Base-by-base conservation (phyloP, 2,888 invertebrate genomes). In the Hypsopygia costalis region DNA sequence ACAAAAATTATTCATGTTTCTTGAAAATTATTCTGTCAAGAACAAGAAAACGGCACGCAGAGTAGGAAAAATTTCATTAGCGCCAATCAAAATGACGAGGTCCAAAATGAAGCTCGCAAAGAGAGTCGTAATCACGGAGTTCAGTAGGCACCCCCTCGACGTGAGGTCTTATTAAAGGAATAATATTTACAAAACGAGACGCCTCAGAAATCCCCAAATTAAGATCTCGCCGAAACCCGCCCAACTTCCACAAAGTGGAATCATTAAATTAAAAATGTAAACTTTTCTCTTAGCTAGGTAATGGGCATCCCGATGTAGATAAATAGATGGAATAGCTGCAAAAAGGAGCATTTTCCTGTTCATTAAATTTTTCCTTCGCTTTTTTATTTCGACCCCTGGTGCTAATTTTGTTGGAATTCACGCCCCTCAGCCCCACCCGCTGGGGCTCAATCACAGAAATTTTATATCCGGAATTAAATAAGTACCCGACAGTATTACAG, bases 371-470 rank as follows among this genome's bases (percentile, higher is more conserved):
- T 89, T 89, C 87, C 80, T 86, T 86, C 83, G 83, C 82, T 85
- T 87, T 88, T 88, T 88, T 87, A 87, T 88, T 88, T 86, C 87
- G 83, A 86, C 89, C 87, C 89, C 89, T 86, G 85, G 89, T 88
- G 89, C 89, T 90, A 90, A 90, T 90, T 90, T 89, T 85, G 88
- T 86, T 82, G 89, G 89, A 89, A 89, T 90, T 90, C 89, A 87
- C 89, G 89, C 89, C 89, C 89, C 83, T 82, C 79, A 69, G 69
- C 79, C 77, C 81, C 81, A 67, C 85, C 86, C 82, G 87, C 77
- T 78, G 81, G 81, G 81, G 79, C 86, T 89, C 89, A 89, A 89
- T 89, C 89, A 89, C 86, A 85, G 87, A 89, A 86, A 89, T 89
- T 87, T 88, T 88, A 89, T 89, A 88, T 89, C 88, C 87, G 81